Evolutionary conservation across 2,888 invertebrate genomes (phyloP), one percentile per base, ranked within the genome.

Genomic region (Drosophila yooni): DNA sequence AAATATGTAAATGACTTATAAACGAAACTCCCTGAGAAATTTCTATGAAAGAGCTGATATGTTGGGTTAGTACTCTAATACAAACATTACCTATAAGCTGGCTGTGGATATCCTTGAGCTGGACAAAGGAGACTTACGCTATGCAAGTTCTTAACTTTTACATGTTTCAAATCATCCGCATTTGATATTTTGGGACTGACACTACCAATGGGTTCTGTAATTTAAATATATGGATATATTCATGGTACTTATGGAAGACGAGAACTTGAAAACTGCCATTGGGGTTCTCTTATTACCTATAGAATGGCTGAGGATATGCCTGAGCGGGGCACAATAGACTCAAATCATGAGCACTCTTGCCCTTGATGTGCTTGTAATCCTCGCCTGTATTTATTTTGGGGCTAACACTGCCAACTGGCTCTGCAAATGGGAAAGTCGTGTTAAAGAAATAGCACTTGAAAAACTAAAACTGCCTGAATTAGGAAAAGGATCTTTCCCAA

Each of bases 341-440:
- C 82, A 87, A 66, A 27, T 82, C 70, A 11, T 95, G 93, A 90
- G 93, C 94, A 81, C 93, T 91, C 81, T 92, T 94, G 83, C 93
- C 92, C 85, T 93, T 92, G 62, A 89, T 61, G 94, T 94, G 93
- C 92, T 95, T 94, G 93, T 93, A 91, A 93, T 94, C 91, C 92
- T 96, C 96, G 92, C 95, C 93, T 40, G 95, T 95, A 58, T 95
- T 95, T 91, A 96, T 95, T 94, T 96, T 96, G 92, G 93, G 93
- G 59, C 92, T 91, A 60, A 94, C 94, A 79, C 94, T 94, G 38
- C 94, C 94, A 73, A 92, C 89, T 11, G 92, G 91, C 59, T 92
- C 92, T 92, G 75, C 1, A 87, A 90, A 40, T 18, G 31, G 33
- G 36, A 3, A 40, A 56, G 15, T 3, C 8, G 38, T 7, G 10